These are phyloP conservation scores for Lithodes maja DNA, from an alignment of 2,888 invertebrate species.

Conservation along the genomic window DNA sequence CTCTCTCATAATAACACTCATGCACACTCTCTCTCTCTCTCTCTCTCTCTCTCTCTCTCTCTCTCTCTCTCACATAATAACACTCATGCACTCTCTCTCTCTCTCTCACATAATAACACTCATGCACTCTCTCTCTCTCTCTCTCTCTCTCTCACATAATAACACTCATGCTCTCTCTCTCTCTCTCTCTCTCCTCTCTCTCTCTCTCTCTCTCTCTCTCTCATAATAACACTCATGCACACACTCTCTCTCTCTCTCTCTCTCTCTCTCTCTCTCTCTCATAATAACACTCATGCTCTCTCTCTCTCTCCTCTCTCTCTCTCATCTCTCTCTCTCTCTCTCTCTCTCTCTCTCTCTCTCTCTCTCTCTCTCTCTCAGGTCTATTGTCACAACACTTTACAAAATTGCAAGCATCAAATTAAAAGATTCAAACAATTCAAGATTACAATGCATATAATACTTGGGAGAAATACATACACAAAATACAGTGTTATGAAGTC, in stretches of 20 bases:
- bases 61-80: no score
- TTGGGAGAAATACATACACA: no score
- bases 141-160: conserved; percentile 20
- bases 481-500: no score
- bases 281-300: background rate
- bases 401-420: no score
- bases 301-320: background rate
- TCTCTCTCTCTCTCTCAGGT: background rate
- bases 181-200: conserved; percentile 13
- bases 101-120: conserved; percentile 9
- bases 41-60: background rate
- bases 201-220: conserved; percentile 8
- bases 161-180: background rate
- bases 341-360: conserved; percentile 16
- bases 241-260: conserved; percentile 16
- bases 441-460: no score
- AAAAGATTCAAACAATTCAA: no score
- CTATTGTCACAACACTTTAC: no score
- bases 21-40: conserved; percentile 15
- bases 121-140: conserved; percentile 24
- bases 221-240: background rate
- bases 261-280: conserved; percentile 22
- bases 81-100: background rate
- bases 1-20: no score
- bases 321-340: background rate